Evolutionary conservation across 2,113 vertebrate genomes (phyloP).

Genomic region (Serilophus lunatus): DNA sequence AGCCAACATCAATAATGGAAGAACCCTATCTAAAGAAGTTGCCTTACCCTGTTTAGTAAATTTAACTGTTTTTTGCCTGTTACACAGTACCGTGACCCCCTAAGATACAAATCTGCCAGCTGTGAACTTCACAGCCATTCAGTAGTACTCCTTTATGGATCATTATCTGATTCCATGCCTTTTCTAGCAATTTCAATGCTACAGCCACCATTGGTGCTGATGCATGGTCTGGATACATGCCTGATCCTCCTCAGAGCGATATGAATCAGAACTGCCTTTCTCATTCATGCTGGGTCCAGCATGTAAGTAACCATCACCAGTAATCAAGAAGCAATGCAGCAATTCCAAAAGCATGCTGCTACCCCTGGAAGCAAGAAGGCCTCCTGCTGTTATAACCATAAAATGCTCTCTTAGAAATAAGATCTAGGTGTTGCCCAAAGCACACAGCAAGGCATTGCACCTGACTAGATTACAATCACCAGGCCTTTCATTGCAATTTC

Average conservation of each 20-base stretch:
- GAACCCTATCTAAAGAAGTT: not conserved
- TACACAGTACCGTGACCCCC: not conserved
- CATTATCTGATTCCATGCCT: conserved; percentile 34
- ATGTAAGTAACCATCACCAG: not conserved
- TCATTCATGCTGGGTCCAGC: not conserved
- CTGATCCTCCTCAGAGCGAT: not conserved
- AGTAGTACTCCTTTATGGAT: not conserved
- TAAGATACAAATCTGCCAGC: conserved; percentile 1
- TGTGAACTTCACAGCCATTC: conserved; percentile 27
- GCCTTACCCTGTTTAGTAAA: not conserved
- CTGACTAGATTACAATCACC: not conserved
- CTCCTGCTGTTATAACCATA: not conserved
- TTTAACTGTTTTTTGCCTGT: not conserved
- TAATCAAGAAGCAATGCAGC: not conserved
- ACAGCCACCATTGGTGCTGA: not conserved
- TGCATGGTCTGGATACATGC: not conserved
- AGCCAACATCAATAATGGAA: not conserved
- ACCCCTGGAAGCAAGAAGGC: not conserved
- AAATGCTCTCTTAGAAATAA: not conserved
- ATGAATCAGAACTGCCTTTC: not conserved
- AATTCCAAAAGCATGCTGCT: not conserved
- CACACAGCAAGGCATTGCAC: not conserved
- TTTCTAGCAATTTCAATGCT: not conserved
- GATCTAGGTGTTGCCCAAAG: not conserved
- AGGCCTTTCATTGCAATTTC: not conserved